A percentile compares a stretch with the other conserved stretches of the same genome.
Evolutionary conservation across 1,140 invertebrate species (phyloP).

Genomic region (Diorhabda elongata): DNA sequence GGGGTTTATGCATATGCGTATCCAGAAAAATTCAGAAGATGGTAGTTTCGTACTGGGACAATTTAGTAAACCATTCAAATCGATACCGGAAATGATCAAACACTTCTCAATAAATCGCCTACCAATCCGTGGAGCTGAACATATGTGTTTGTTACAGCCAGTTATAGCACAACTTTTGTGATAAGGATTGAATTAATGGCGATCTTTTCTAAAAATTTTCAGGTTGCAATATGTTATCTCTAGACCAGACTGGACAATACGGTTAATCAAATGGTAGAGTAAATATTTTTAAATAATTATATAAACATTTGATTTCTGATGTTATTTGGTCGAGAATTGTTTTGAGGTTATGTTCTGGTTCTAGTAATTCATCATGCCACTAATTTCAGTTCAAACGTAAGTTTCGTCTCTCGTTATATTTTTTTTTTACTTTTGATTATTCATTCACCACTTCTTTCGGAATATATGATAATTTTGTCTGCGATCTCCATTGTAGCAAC

Average conservation of each 20-base stretch:
- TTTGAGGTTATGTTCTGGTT: too few relatives aligned
- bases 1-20: slow-evolving; percentile 94
- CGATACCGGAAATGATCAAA: slow-evolving; percentile 87
- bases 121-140: slow-evolving; percentile 89
- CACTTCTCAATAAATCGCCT: slow-evolving; percentile 89
- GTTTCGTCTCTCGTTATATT: too few relatives aligned
- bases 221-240: slow-evolving; percentile 4
- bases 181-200: slow-evolving; percentile 36
- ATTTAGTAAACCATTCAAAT: slow-evolving; percentile 84
- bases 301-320: too few relatives aligned
- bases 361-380: too few relatives aligned
- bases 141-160: slow-evolving; percentile 88
- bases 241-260: not conserved
- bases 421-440: too few relatives aligned
- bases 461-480: too few relatives aligned
- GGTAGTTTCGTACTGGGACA: slow-evolving; percentile 82
- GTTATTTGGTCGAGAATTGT: too few relatives aligned
- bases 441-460: too few relatives aligned
- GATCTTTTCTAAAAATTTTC: not conserved
- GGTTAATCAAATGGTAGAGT: too few relatives aligned
- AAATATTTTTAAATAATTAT: too few relatives aligned
- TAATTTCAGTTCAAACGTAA: too few relatives aligned
- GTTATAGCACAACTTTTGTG: slow-evolving; percentile 81
- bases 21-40: slow-evolving; percentile 68
- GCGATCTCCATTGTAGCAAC: too few relatives aligned